A percentile compares a stretch with the other conserved stretches of the same genome.
phyloP scores from a whole-genome alignment of 2,888 invertebrate genomes.

The Oegoconia quadripuncta region DNA sequence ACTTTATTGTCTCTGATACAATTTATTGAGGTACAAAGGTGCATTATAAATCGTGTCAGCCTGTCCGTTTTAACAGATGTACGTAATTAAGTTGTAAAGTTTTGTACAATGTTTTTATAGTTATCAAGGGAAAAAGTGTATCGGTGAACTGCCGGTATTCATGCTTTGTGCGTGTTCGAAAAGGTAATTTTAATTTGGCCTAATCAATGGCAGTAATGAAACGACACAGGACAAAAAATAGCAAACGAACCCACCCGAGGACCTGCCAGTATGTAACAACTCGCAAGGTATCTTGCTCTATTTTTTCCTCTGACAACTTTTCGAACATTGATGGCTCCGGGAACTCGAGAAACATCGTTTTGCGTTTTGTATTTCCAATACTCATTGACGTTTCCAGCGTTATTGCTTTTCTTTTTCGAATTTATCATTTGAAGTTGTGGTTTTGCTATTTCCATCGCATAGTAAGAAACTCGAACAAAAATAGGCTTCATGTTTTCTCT shows the following conservation, averaged over 20 bases:
- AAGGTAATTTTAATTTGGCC: conserved; percentile 41
- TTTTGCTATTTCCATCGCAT: conserved; percentile 20
- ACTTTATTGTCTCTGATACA: conserved; percentile 59
- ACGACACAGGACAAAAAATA: conserved; percentile 24
- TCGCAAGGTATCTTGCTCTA: conserved; percentile 28
- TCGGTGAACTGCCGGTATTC: conserved; percentile 35
- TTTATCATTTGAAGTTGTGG: conserved; percentile 38
- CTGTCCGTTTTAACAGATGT: conserved; percentile 66
- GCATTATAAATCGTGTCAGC: conserved; percentile 69
- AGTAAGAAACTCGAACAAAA: conserved; percentile 32
- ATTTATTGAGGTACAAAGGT: conserved; percentile 65
- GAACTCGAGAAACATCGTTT: conserved; percentile 48
- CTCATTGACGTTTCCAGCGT: conserved; percentile 54
- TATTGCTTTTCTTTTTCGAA: too few species aligned
- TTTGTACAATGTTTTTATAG: conserved; percentile 56
- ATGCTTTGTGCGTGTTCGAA: conserved; percentile 31
- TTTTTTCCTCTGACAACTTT: conserved; percentile 53
- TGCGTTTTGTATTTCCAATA: conserved; percentile 59
- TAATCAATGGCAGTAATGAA: conserved; percentile 42
- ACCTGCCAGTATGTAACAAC: conserved; percentile 31
- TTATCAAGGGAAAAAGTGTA: conserved; percentile 45
- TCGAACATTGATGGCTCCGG: conserved; percentile 43
- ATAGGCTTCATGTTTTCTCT: conserved; percentile 45
- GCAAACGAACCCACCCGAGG: conserved; percentile 24
- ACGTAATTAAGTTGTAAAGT: conserved; percentile 73